phyloP scores from a whole-genome alignment of 2,797 vertebrate species.

The Microctenopoma steveboyesi region DNA sequence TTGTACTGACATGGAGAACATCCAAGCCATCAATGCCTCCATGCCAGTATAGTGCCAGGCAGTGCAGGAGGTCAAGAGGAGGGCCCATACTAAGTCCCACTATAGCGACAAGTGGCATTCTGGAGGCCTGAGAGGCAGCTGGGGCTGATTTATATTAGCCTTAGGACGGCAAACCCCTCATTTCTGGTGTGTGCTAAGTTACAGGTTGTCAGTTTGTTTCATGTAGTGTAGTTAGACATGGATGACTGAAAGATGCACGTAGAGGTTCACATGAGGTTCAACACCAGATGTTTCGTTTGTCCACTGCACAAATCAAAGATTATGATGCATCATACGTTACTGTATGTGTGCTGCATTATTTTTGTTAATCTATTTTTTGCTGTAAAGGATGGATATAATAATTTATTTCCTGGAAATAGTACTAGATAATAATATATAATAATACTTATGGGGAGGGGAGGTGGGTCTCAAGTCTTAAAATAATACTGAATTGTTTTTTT shows the following conservation, averaged over 20 bases:
- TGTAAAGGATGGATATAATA: slow-evolving; percentile 80
- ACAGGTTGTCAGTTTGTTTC: slow-evolving; percentile 42
- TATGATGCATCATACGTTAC: slow-evolving; percentile 60
- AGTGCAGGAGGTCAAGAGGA: slow-evolving; percentile 74
- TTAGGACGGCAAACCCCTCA: slow-evolving; percentile 22
- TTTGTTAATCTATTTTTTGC: slow-evolving; percentile 78
- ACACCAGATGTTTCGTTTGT: slow-evolving; percentile 67
- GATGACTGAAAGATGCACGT: slow-evolving; percentile 83
- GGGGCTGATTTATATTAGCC: slow-evolving; percentile 2
- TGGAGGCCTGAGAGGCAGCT: slow-evolving; percentile 16
- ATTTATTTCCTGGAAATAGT: slow-evolving; percentile 80
- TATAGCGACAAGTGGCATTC: slow-evolving; percentile 87
- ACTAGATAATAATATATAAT: slow-evolving; percentile 71
- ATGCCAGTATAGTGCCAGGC: slow-evolving; percentile 83
- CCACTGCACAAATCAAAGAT: slow-evolving; percentile 67
- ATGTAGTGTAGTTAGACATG: slow-evolving; percentile 42
- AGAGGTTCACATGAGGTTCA: slow-evolving; percentile 51
- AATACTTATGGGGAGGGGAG: slow-evolving; percentile 64
- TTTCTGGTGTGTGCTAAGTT: slow-evolving; percentile 40
- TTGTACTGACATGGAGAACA: slow-evolving; percentile 85
- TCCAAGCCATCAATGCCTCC: slow-evolving; percentile 86
- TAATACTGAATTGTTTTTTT: slow-evolving; percentile 70
- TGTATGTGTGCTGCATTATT: slow-evolving; percentile 73
- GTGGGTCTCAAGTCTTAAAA: slow-evolving; percentile 86
- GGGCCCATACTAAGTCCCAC: slow-evolving; percentile 80